phyloP scores from a whole-genome alignment of 2,113 vertebrate species.

The Elephas maximus region DNA sequence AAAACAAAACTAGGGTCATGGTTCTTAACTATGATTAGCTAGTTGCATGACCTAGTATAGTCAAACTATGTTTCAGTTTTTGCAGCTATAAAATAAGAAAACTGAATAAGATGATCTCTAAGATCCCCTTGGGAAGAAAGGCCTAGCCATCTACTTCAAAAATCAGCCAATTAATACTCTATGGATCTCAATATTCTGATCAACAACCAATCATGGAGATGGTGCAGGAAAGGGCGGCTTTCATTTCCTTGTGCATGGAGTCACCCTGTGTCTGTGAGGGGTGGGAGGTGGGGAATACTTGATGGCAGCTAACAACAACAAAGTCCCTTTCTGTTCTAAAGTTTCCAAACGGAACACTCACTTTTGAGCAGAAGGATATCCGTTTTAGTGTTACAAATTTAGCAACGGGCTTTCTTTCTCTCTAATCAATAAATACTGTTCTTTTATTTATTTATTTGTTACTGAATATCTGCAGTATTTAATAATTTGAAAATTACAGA shows the following conservation, averaged over 20 bases:
- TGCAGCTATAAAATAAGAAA: neutral
- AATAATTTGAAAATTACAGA: slow-evolving; percentile 30
- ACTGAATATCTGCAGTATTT: neutral
- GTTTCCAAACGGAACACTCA: neutral
- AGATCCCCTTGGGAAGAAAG: neutral
- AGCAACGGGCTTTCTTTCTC: neutral
- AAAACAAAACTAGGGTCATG: neutral
- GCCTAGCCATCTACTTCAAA: neutral
- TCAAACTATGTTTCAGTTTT: slow-evolving; percentile 29
- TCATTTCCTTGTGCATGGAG: neutral
- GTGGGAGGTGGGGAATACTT: no score
- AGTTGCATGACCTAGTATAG: neutral
- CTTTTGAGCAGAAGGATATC: slow-evolving; percentile 7
- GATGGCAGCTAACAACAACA: neutral
- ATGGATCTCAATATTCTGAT: neutral
- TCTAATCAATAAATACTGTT: neutral
- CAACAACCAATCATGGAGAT: neutral
- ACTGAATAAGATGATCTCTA: neutral
- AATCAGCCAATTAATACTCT: neutral
- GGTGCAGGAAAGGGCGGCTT: neutral
- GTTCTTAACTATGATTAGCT: neutral
- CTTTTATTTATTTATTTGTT: neutral
- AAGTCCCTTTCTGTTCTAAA: slow-evolving; percentile 18
- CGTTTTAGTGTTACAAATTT: neutral
- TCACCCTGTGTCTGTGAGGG: neutral